Evolutionary conservation across 2,797 vertebrate genomes (phyloP), one percentile per base, ranked within the genome.

Genomic region (Myoxocephalus aenaeus): DNA sequence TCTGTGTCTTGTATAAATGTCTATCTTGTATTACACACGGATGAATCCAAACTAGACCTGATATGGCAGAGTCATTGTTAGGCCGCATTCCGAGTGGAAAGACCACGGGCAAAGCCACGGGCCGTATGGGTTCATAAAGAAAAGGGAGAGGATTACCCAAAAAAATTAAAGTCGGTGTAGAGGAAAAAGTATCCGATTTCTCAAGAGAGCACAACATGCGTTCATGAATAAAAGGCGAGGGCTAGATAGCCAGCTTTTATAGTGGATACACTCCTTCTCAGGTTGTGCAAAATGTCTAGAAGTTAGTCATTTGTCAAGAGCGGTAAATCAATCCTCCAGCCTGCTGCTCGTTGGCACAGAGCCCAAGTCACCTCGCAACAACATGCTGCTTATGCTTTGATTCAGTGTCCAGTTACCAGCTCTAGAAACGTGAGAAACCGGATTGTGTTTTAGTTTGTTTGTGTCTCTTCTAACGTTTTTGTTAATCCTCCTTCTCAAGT

Each of bases 191-290:
- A 76, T 93, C 87, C 4, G 13, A 53, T 92, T 90, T 73, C 90
- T 78, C 36, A 48, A 44, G n/a, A 20, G 68, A 85, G 71, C 51
- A 32, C 83, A 80, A 77, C 72, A 58, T 69, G 68, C 85, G 76
- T 73, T 89, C 86, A 86, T 90, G 80, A 91, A 88, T 90, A 89
- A 84, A 72, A 82, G 79, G 74, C 70, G 12, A 74, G 69, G 58
- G 79, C 50, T 76, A 54, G 66, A 69, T 84, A 75, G 65, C 66
- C 50, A 59, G 59, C 40, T 40, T 78, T 77, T 75, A 74, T 70
- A 86, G 73, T 71, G 44, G 86, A 77, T 81, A 84, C 64, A 0
- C 48, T 76, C 72, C 83, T 75, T 81, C 86, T 92, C 80, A 61
- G 83, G 85, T 85, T 84, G 48, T 80, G 12, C 79, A 79, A 82